Evolutionary conservation across 2,113 vertebrate species (phyloP).

Genomic region (Lampris incognitus): DNA sequence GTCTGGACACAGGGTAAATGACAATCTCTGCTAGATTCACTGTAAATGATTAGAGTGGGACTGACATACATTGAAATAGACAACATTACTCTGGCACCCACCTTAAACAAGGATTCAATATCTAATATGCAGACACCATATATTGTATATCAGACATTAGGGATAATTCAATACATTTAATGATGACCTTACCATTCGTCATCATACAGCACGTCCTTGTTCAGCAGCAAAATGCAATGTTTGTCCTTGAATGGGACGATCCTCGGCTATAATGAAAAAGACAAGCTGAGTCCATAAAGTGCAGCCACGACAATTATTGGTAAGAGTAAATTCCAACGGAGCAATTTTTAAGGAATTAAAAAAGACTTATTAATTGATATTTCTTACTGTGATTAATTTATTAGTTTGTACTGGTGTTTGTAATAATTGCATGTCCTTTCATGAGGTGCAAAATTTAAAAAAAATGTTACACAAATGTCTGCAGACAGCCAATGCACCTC

Average conservation of each 20-base stretch:
- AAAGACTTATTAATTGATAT: background rate
- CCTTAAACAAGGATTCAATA: conserved; percentile 80
- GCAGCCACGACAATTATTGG: conserved; percentile 9
- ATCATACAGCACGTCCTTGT: conserved; percentile 76
- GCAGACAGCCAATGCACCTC: background rate
- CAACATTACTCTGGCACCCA: conserved; percentile 60
- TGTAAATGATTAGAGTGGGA: conserved; percentile 78
- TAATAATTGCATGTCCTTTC: conserved; percentile 1
- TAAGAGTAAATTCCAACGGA: conserved; percentile 24
- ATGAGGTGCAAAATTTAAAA: background rate
- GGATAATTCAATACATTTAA: conserved; percentile 76
- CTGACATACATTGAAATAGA: conserved; percentile 77
- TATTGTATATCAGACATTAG: conserved; percentile 66
- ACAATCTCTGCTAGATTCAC: conserved; percentile 83
- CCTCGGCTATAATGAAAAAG: conserved; percentile 53
- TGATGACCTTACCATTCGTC: conserved; percentile 81
- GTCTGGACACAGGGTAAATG: conserved; percentile 83
- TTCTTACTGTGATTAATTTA: background rate
- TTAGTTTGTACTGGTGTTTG: background rate
- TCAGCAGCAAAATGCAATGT: conserved; percentile 44
- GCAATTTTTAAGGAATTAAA: conserved; percentile 2
- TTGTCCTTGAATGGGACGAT: conserved; percentile 71
- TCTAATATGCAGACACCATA: conserved; percentile 76
- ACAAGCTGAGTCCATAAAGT: conserved; percentile 15
- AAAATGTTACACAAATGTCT: conserved; percentile 4